Evolutionary conservation across 1,140 invertebrate species (phyloP).

Genomic region (Microvelia longipes): DNA sequence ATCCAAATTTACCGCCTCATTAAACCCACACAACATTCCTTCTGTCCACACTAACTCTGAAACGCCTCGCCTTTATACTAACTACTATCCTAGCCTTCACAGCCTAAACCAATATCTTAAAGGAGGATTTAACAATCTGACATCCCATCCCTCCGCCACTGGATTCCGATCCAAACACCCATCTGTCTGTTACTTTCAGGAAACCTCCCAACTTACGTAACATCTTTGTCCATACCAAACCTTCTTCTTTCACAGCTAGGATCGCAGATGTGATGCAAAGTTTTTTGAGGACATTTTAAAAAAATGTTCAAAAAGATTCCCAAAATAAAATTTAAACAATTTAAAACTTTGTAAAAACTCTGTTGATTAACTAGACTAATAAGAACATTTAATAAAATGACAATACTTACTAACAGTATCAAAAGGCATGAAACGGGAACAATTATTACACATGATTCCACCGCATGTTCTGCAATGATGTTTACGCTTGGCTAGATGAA

Average conservation of each 20-base stretch:
- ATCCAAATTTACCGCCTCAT: too few species aligned
- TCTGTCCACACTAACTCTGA: too few species aligned
- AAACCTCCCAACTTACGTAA: background rate
- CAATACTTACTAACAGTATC: slow-evolving; percentile 52
- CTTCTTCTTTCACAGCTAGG: background rate
- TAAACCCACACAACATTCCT: too few species aligned
- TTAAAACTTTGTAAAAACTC: background rate
- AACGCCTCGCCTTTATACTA: too few species aligned
- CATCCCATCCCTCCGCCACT: too few species aligned
- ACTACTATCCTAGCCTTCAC: too few species aligned
- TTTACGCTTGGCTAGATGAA: slow-evolving; percentile 71
- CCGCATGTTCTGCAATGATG: slow-evolving; percentile 96
- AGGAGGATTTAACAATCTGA: too few species aligned
- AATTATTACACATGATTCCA: slow-evolving; percentile 84
- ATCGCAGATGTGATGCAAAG: too few species aligned
- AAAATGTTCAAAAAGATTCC: background rate
- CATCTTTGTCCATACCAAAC: background rate
- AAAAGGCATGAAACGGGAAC: slow-evolving; percentile 74
- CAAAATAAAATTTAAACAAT: background rate
- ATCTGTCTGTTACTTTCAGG: too few species aligned
- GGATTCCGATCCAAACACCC: too few species aligned
- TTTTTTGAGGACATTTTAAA: too few species aligned
- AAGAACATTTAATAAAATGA: background rate
- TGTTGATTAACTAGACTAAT: background rate
- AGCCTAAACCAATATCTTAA: too few species aligned